Evolutionary conservation across 2,888 invertebrate genomes (phyloP), one percentile per base, ranked within the genome.

Genomic region (Amorpha juglandis): DNA sequence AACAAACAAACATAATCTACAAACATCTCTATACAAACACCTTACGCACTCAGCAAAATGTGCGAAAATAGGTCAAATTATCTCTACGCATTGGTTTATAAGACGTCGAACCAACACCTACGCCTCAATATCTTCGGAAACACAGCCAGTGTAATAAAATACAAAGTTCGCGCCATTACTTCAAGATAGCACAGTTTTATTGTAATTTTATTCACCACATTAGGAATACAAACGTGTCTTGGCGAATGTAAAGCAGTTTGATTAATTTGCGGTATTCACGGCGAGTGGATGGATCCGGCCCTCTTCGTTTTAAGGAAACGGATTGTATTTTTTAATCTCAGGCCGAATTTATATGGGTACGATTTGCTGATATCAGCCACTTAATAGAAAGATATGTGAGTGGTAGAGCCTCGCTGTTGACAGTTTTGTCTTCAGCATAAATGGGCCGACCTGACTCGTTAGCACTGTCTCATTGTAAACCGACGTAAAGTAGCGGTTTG

Each of bases 201-300:
- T 82, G 88, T 87, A 85, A 89, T 76, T 74, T 76, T 89, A 89
- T 89, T 83, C 88, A 78, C 77, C 78, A 82, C 84, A 84, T 86
- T 87, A 88, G 80, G 78, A 70, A 16, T 64, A 67, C 70, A 66
- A 64, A 65, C 50, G 68, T 65, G 63, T 65, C 63, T 66, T 72
- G 69, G 73, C 72, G 72, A 75, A 75, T 75, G 71, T 73, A 71
- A 73, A 76, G 74, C 71, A 63, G 67, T 58, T 62, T 71, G 76
- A 76, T 74, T 76, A 74, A 74, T 76, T 74, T 73, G 72, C 64
- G 63, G 63, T 66, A 67, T 11, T 38, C 63, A 45, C 42, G 42
- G 9, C 9, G 19, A 42, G 58, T 58, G 42, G 19, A 42, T 38
- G 8, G 8, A 16, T 19, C 38, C 6, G 51, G 21, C 21, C 6